A percentile compares a stretch with the other conserved stretches of the same genome.
Conservation (phyloP, 2,888 invertebrate genomes). For the Spisula subtruncata region DNA sequence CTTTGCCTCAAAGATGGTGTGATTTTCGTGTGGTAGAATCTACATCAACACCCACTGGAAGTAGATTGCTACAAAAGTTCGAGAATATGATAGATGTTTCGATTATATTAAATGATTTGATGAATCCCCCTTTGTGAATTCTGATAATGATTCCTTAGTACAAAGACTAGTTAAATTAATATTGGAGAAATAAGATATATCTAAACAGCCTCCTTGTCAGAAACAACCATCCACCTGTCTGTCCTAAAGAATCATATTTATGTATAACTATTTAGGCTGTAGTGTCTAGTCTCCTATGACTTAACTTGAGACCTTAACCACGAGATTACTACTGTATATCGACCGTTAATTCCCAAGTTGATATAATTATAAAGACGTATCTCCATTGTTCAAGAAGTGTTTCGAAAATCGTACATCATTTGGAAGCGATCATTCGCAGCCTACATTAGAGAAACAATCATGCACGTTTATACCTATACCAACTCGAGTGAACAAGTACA, state of each 20-base stretch:
- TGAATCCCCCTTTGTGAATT: conserved; percentile 9
- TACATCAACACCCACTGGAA: background rate
- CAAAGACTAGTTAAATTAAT: conserved; percentile 27
- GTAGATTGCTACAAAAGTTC: background rate
- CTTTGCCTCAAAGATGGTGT: background rate
- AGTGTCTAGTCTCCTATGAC: background rate
- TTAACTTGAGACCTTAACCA: no score
- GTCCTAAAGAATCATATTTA: conserved; percentile 5
- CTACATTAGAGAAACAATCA: background rate
- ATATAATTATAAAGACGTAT: background rate
- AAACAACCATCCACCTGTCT: conserved; percentile 15
- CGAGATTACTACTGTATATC: no score
- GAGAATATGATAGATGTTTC: conserved; percentile 15
- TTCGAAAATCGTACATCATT: conserved; percentile 20
- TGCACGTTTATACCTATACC: background rate
- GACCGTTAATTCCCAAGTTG: background rate
- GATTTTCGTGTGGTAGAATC: background rate
- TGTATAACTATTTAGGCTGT: conserved; percentile 5
- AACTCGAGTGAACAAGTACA: background rate
- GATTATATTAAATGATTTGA: background rate
- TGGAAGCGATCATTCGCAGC: background rate
- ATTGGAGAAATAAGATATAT: background rate
- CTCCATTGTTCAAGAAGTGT: background rate
- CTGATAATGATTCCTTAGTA: background rate
- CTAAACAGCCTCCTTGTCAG: conserved; percentile 18